Conservation (phyloP, 2,888 invertebrate genomes). For the Eustalomyia histrio region DNA sequence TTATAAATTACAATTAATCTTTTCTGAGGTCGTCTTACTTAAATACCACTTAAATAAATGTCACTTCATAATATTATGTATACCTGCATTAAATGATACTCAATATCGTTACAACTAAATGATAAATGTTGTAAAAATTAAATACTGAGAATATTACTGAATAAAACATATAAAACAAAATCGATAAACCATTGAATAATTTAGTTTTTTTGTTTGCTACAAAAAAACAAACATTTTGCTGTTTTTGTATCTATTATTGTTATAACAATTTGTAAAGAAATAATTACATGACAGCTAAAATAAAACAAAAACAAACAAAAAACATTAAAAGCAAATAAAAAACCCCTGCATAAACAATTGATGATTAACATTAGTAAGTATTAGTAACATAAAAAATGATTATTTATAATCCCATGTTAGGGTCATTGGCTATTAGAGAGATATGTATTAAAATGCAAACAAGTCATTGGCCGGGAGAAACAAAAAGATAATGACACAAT, state of each 20-base stretch:
- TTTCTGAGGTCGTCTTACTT: not conserved
- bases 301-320: too few species aligned
- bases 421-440: constrained; percentile 47
- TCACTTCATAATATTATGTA: too few species aligned
- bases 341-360: constrained; percentile 1
- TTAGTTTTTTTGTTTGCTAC: constrained; percentile 25
- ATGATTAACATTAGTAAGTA: constrained; percentile 51
- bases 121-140: constrained; percentile 47
- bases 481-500: not conserved
- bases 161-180: constrained; percentile 31
- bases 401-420: constrained; percentile 37
- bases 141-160: constrained; percentile 16
- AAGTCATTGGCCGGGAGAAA: constrained; percentile 10
- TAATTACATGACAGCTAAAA: constrained; percentile 30
- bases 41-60: constrained; percentile 33
- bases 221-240: not conserved
- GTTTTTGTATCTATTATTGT: constrained; percentile 20
- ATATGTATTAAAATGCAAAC: constrained; percentile 41
- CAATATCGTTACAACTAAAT: constrained; percentile 28
- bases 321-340: not conserved
- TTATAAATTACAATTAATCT: constrained; percentile 32
- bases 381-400: constrained; percentile 40
- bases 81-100: constrained; percentile 18
- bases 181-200: constrained; percentile 51
- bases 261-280: constrained; percentile 25